Base-by-base conservation (phyloP, 2,113 vertebrate genomes). In the Chlamydotis undulata region DNA sequence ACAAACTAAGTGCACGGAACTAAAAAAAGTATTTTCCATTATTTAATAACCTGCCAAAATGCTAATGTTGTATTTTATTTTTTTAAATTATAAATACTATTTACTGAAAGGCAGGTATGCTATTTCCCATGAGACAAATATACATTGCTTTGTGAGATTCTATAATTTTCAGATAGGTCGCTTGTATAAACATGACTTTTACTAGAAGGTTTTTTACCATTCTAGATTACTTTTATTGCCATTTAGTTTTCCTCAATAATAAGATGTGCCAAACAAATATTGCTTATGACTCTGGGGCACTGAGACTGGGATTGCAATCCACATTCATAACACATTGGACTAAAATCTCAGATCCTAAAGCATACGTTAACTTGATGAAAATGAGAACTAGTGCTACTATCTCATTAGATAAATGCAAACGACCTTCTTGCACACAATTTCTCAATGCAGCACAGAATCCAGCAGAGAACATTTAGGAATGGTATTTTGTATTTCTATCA, bases 1-100 rank as follows among this genome's bases (percentile, higher is more conserved):
- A 60, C 0, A 0, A 78, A 73, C 15, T 61, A 74, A 79, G 13
- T 16, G 14, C 28, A 64, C 24, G 1, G 1, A 84, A 71, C 25
- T 10, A 83, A 31, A 68, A 73, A 73, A 63, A n/a, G 15, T 28
- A 14, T 70, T 94, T 2, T 67, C 24, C 22, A n/a, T 43, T 81
- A 83, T 39, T 75, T 67, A 69, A 74, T 31, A 67, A 65, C 6
- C 29, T 81, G 41, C 16, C 5, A 89, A 95, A 77, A 67, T 29
- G 9, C 4, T 67, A 70, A 74, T 47, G 15, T 7, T 71, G 18
- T 15, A 23, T 56, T 63, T 47, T 7, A 15, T 9, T 79, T 79
- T 21, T 28, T 5, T 45, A 68, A 88, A 68, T 14, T 56, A 35
- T 24, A 89, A 67, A 81, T 23, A 41, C 6, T n/a, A 26, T 25